Conservation (phyloP, 2,888 invertebrate species). For the Chydorus sphaericus region DNA sequence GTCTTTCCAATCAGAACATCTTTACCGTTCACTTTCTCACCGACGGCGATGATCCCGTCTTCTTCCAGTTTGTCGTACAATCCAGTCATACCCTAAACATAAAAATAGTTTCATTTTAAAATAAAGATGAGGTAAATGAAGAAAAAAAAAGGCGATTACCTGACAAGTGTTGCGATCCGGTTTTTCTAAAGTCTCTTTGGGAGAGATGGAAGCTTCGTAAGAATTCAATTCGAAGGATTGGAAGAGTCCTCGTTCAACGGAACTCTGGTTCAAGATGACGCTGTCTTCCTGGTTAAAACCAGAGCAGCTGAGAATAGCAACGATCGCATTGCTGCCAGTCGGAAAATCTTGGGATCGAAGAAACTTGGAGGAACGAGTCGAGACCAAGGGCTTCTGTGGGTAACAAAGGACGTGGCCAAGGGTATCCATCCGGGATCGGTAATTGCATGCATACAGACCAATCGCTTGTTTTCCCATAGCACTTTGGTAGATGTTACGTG, state of each 20-base stretch:
- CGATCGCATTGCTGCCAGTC: conserved; percentile 94
- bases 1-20: conserved; percentile 99
- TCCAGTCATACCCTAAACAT: conserved; percentile 78
- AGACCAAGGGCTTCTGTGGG: conserved; percentile 97
- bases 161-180: conserved; percentile 82
- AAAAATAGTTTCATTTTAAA: not conserved
- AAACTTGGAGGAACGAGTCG: conserved; percentile 98
- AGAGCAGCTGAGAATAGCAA: conserved; percentile 97
- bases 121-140: not conserved
- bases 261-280: conserved; percentile 95
- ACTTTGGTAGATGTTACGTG: conserved; percentile 98
- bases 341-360: conserved; percentile 82
- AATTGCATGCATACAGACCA: conserved; percentile 99
- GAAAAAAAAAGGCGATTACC: not conserved
- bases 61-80: conserved; percentile 98
- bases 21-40: conserved; percentile 96
- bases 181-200: conserved; percentile 94
- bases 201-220: conserved; percentile 88
- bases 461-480: conserved; percentile 99
- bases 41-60: conserved; percentile 97
- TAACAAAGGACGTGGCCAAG: conserved; percentile 96
- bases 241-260: conserved; percentile 96
- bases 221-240: conserved; percentile 90
- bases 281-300: conserved; percentile 99
- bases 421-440: conserved; percentile 99